These are phyloP conservation scores for Lemur catta DNA, from an alignment of 2,797 vertebrate species.

Conservation along the genomic window DNA sequence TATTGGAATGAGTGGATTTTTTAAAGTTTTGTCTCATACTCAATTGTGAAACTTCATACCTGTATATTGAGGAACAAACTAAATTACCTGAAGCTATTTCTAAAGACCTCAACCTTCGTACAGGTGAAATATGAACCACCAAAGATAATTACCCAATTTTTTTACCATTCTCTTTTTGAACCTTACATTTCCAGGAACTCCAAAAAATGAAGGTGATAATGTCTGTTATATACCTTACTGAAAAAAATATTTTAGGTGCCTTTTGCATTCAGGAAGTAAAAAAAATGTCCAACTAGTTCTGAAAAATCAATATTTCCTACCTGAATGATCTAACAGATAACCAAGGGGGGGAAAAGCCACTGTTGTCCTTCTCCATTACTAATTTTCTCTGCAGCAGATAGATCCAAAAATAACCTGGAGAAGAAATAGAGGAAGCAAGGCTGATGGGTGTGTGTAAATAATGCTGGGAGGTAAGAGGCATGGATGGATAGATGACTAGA, in stretches of 20 bases:
- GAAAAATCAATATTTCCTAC: slow-evolving; percentile 10
- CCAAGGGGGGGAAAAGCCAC: not conserved
- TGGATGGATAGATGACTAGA: not conserved
- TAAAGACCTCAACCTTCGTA: not conserved
- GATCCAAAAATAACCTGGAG: not conserved
- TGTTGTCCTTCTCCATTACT: not conserved
- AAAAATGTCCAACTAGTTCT: not conserved
- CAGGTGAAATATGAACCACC: not conserved
- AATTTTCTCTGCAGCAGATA: not conserved
- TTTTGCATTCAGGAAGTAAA: slow-evolving; percentile 14
- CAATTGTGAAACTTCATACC: not conserved
- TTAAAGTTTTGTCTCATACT: not conserved
- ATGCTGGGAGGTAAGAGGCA: not conserved
- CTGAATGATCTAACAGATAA: not conserved
- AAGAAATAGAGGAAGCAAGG: not conserved
- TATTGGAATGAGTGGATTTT: not conserved
- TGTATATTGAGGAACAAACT: not conserved
- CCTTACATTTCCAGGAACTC: not conserved
- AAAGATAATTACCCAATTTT: not conserved
- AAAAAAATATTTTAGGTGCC: not conserved
- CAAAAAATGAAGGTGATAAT: not conserved
- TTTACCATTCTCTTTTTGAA: not conserved
- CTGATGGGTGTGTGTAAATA: not conserved
- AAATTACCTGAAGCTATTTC: not conserved
- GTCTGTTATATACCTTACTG: not conserved